Base-by-base conservation (phyloP, 2,113 vertebrate species). In the Cichladusa arquata region DNA sequence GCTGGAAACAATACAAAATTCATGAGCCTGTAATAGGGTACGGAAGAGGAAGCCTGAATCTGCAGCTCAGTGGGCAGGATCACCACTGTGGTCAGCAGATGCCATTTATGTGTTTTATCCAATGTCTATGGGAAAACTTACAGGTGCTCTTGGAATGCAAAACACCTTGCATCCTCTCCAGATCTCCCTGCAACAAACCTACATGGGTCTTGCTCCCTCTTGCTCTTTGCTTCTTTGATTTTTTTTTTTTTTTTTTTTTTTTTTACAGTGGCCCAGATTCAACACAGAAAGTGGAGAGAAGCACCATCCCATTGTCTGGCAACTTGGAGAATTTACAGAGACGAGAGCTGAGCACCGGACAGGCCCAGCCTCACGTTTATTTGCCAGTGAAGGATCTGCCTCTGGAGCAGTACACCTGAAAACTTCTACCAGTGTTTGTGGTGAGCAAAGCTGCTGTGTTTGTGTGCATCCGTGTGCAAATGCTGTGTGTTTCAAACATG, bases 301-400 rank as follows among this genome's bases (percentile, higher is more conserved):
- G 36, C 34, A 29, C 42, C 19, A 13, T 51, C 26, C 29, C 18
- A 2, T 67, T 58, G 12, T 23, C 87, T 50, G 42, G 40, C 45
- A 18, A 1, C 54, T 33, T 48, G 25, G 50, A 80, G 31, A 61
- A 62, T 48, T 64, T 48, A 28, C 14, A 8, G 56, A 54, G 10
- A 11, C 0, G 1, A 54, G 56, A 71, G 34, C 34, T 54, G 15
- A 29, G 29, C 16, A 6, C 42, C 0, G 0, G 33, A n/a, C 44
- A 69, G 45, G 31, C 48, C 36, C 72, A 48, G 28, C 22, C 29
- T 51, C 18, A 51, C 24, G 0, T 22, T 62, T 74, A 18, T 90
- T 64, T 88, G 40, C 48, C 24, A 38, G 72, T 29, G 23, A 83
- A 86, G 47, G 71, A 12, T 53, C 42, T 83, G 23, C 64, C 38